phyloP scores from a whole-genome alignment of 2,113 vertebrate species.

The Phoxinus phoxinus region DNA sequence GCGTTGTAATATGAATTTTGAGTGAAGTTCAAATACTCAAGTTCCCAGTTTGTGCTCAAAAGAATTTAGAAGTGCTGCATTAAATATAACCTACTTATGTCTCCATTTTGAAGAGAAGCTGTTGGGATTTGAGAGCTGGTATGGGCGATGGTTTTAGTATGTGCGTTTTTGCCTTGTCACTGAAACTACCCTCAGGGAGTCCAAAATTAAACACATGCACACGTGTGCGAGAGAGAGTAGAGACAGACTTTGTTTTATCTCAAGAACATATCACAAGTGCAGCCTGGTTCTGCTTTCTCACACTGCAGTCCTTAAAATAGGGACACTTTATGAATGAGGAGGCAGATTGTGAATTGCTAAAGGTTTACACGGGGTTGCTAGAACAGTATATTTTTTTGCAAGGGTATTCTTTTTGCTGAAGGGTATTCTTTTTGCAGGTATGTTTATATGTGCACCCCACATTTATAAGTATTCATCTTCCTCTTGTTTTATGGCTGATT shows the following conservation, averaged over 20 bases:
- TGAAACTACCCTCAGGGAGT: not conserved
- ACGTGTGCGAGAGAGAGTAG: not conserved
- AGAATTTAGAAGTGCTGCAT: not conserved
- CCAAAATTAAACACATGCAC: slow-evolving; percentile 14
- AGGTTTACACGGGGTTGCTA: not conserved
- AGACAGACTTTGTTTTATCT: slow-evolving; percentile 33
- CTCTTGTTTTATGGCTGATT: too few species aligned
- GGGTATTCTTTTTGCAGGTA: too few species aligned
- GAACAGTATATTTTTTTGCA: not conserved
- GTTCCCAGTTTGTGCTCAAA: slow-evolving; percentile 12
- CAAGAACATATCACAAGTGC: slow-evolving; percentile 32
- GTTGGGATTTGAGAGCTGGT: slow-evolving; percentile 14
- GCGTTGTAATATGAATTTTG: not conserved
- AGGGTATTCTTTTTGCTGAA: not conserved
- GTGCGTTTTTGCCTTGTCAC: slow-evolving; percentile 7
- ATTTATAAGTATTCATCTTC: not conserved
- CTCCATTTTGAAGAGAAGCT: slow-evolving; percentile 22
- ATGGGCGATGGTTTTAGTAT: not conserved
- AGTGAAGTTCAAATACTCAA: not conserved
- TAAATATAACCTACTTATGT: not conserved
- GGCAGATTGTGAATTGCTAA: not conserved
- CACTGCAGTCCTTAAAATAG: slow-evolving; percentile 45
- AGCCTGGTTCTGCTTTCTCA: slow-evolving; percentile 5
- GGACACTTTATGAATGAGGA: slow-evolving; percentile 4
- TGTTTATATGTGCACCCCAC: not conserved